Percentiles rank a stretch among this genome's conserved stretches.
Evolutionary conservation across 2,113 vertebrate genomes (phyloP).

Genomic region (Zapornia atra): DNA sequence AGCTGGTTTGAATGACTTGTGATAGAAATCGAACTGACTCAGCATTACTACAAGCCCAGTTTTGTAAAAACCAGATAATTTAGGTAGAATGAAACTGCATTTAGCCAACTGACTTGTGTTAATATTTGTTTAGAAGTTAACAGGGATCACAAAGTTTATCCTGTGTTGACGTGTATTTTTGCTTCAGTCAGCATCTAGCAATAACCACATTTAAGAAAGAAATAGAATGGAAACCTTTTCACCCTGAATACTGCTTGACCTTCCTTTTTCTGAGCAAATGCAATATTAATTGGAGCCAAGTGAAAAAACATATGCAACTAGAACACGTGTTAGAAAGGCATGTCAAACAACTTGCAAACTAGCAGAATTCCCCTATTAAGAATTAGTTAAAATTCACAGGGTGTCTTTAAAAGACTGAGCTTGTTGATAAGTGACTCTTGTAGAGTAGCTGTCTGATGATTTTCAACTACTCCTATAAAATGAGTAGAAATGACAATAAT

Average conservation of each 20-base stretch:
- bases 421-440: not conserved
- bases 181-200: not conserved
- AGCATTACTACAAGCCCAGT: not conserved
- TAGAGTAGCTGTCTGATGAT: not conserved
- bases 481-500: not conserved
- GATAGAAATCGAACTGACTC: not conserved
- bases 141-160: not conserved
- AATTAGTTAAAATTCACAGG: slow-evolving; percentile 14
- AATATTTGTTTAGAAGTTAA: not conserved
- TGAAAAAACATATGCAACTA: slow-evolving; percentile 24
- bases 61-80: not conserved
- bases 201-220: not conserved
- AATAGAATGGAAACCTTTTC: not conserved
- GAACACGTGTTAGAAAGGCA: slow-evolving; percentile 12
- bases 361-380: not conserved
- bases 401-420: not conserved
- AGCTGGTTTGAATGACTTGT: not conserved
- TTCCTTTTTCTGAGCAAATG: slow-evolving; percentile 12
- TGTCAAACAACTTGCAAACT: not conserved
- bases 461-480: not conserved
- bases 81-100: not conserved
- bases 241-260: not conserved
- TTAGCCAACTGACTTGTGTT: not conserved
- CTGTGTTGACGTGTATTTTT: not conserved
- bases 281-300: slow-evolving; percentile 35